Evolutionary conservation across 1,140 invertebrate genomes (phyloP), one percentile per base, ranked within the genome.

Genomic region (Arion vulgaris): DNA sequence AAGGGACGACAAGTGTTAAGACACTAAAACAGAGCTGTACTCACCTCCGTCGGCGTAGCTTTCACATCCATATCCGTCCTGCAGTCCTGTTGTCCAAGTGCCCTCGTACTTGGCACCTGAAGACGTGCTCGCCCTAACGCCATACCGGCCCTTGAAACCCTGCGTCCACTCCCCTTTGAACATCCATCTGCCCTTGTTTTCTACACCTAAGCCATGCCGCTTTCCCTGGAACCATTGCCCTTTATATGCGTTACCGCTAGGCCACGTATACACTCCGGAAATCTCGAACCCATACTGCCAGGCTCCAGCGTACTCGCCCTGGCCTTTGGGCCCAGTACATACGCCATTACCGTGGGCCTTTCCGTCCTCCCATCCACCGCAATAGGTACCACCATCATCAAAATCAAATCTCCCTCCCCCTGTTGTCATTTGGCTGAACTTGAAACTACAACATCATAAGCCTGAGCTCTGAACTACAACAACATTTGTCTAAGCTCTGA

Each of bases 151-250:
- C 92, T 99, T 99, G 93, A 97, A 98, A 28, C 98, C 99, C 91
- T 99, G 97, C n/a, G 98, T 99, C 98, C 98, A 99, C 93, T 99
- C 98, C 66, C 99, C 99, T 45, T 97, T 95, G 93, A 99, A 99
- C 76, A 99, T 94, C 97, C 98, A 99, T 23, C 98, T 94, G 23
- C 98, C 98, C 72, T 98, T 95, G 36, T 96, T 96, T 92, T 99
- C 98, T 88, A 99, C 96, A 45, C 99, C 99, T 86, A 99, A 93
- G 0, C 98, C 98, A 91, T 99, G 99, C 62, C 98, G 94, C 93
- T 99, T 99, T 72, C 99, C 99, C 92, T 99, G 99, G 93, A 99
- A 98, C 99, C 99, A 99, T 93, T 99, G 97, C 66, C 99, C 99
- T 91, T 98, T 97, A 93, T 96, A 99, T 84, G 96, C 96, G 91